Conservation (phyloP, 2,888 invertebrate species). For the Coecobrya sp. region DNA sequence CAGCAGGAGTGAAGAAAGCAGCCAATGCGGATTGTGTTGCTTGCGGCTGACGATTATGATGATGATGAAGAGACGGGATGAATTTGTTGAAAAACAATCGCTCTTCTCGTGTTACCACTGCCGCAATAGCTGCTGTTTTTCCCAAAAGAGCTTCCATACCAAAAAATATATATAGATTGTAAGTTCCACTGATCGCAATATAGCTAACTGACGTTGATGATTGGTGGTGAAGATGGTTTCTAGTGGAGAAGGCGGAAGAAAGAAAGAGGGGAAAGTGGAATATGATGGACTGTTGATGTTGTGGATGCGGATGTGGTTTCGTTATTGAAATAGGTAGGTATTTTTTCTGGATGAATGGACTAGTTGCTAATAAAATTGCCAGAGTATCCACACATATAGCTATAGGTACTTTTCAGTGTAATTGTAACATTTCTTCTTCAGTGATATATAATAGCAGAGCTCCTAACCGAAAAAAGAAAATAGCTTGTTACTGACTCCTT, state of each 20-base stretch:
- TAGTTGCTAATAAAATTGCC: slow-evolving; percentile 34
- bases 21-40: slow-evolving; percentile 67
- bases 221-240: neutral
- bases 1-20: slow-evolving; percentile 38
- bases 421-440: slow-evolving; percentile 26
- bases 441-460: neutral
- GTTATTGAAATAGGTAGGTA: slow-evolving; percentile 1
- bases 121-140: slow-evolving; percentile 67
- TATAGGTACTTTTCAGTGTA: neutral
- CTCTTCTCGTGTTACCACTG: slow-evolving; percentile 72
- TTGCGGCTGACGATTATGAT: slow-evolving; percentile 44
- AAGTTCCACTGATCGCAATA: neutral
- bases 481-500: slow-evolving; percentile 76
- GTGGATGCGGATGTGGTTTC: neutral
- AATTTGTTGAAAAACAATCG: slow-evolving; percentile 76
- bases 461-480: slow-evolving; percentile 21
- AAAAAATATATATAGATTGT: neutral
- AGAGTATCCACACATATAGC: neutral
- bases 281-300: slow-evolving; percentile 18
- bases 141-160: slow-evolving; percentile 77
- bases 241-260: neutral
- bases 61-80: slow-evolving; percentile 60
- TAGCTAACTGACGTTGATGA: neutral
- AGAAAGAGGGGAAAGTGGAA: neutral
- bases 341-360: neutral